Conservation (phyloP, 2,113 vertebrate genomes). For the Loxodonta africana region DNA sequence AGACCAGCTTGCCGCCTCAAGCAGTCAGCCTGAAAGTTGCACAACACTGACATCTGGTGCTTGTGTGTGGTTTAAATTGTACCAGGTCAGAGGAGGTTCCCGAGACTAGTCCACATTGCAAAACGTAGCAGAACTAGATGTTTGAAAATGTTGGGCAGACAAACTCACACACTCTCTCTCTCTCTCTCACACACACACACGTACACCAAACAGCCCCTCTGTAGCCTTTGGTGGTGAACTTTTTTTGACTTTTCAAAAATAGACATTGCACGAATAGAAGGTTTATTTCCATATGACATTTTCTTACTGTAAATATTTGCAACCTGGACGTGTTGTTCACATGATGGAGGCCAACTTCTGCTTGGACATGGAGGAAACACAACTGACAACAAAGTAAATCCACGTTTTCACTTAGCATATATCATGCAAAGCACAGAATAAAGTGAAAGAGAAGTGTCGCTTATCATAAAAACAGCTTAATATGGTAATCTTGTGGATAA, state of each 20-base stretch:
- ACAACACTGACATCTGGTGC: conserved; percentile 91
- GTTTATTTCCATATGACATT: neutral
- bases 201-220: neutral
- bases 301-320: neutral
- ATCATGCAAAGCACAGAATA: neutral
- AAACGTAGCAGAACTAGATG: neutral
- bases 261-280: neutral
- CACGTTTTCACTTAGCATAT: neutral
- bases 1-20: neutral
- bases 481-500: neutral
- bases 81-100: neutral
- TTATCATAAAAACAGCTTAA: neutral
- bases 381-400: neutral
- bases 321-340: neutral
- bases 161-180: accelerated
- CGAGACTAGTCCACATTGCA: neutral
- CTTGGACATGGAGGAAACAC: neutral
- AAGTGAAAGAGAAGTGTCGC: neutral
- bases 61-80: conserved; percentile 36
- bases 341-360: neutral
- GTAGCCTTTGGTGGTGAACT: neutral
- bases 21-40: conserved; percentile 81
- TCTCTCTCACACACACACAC: no score
- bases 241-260: neutral
- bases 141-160: neutral